These are phyloP conservation scores for Calidris pygmaea DNA, from an alignment of 2,113 vertebrate species.

Conservation along the genomic window DNA sequence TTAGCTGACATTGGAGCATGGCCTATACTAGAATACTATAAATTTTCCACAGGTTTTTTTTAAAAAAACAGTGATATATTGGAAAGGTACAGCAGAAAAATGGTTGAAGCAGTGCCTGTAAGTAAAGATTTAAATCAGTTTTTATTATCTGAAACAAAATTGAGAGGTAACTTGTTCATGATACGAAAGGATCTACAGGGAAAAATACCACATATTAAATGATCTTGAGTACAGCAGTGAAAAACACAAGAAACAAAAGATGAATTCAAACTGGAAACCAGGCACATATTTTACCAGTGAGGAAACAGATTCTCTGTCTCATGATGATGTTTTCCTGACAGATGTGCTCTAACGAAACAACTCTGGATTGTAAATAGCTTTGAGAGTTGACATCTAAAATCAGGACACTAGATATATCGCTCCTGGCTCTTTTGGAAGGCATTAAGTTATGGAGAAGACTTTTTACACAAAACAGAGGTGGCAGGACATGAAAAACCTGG, in stretches of 20 bases:
- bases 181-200: not conserved
- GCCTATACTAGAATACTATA: not conserved
- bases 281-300: slow-evolving; percentile 47
- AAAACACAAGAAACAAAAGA: slow-evolving; percentile 39
- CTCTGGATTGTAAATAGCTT: not conserved
- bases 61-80: not conserved
- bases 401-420: not conserved
- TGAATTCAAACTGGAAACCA: slow-evolving; percentile 29
- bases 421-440: not conserved
- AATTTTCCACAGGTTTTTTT: not conserved
- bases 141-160: not conserved
- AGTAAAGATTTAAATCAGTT: not conserved
- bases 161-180: not conserved
- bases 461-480: not conserved
- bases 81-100: not conserved
- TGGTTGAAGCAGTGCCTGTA: not conserved
- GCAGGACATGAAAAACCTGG: not conserved
- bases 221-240: not conserved
- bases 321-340: slow-evolving; percentile 48
- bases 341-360: slow-evolving; percentile 26
- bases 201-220: not conserved
- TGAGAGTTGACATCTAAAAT: not conserved
- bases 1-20: not conserved
- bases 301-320: slow-evolving; percentile 26
- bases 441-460: not conserved